Conservation (phyloP, 2,888 invertebrate genomes). For the Agriotes lineatus region DNA sequence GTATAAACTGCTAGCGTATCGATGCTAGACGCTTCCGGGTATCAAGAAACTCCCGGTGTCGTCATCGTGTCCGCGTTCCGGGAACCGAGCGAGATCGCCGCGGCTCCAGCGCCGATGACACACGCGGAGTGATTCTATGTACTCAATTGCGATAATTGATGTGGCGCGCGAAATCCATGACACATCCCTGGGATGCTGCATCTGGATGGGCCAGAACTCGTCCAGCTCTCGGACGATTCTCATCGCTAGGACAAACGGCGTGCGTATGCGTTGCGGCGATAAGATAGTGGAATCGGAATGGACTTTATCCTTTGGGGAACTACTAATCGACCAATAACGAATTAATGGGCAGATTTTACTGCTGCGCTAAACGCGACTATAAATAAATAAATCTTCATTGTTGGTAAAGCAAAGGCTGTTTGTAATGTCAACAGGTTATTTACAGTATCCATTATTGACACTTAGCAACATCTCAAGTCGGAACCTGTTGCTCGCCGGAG, state of each 20-base stretch:
- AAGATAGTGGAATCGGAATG: not conserved
- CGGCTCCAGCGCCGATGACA: constrained; percentile 40
- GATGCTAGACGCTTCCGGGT: constrained; percentile 44
- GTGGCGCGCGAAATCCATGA: constrained; percentile 29
- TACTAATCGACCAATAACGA: not conserved
- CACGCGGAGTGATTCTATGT: constrained; percentile 40
- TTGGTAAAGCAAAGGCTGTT: constrained; percentile 2
- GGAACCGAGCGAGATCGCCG: constrained; percentile 40
- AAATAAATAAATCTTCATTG: constrained; percentile 12
- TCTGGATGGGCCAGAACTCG: not conserved
- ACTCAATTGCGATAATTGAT: constrained; percentile 44
- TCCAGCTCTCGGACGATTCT: not conserved
- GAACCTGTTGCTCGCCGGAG: constrained; percentile 18
- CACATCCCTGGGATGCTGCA: constrained; percentile 28
- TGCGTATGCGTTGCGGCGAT: too few species aligned
- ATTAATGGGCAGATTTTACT: not conserved
- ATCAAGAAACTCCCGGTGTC: constrained; percentile 47
- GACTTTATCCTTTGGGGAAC: not conserved
- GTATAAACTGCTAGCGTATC: constrained; percentile 39
- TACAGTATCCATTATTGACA: constrained; percentile 23
- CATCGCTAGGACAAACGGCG: too few species aligned
- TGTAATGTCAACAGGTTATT: constrained; percentile 27
- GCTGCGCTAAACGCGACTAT: not conserved
- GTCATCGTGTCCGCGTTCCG: constrained; percentile 44
- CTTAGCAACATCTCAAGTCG: constrained; percentile 28